These are phyloP conservation scores for Spinibarbus caldwelli DNA, from an alignment of 2,797 vertebrate species.

Conservation along the genomic window DNA sequence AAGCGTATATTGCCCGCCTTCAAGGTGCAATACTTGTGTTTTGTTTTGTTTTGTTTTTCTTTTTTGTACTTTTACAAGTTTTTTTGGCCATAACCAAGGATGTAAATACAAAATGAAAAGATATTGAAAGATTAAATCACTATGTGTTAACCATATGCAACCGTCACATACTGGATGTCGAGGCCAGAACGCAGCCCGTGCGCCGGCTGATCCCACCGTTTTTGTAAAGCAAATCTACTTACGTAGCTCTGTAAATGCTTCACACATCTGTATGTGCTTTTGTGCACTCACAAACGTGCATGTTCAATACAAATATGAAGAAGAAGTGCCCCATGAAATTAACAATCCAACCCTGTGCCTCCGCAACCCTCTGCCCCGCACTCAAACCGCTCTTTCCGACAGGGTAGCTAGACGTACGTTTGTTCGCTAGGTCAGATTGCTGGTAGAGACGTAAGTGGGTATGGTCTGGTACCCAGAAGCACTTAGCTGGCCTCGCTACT, in stretches of 20 bases:
- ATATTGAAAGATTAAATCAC: constrained; percentile 57
- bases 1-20: constrained; percentile 78
- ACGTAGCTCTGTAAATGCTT: constrained; percentile 68
- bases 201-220: constrained; percentile 67
- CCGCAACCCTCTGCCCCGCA: constrained; percentile 40
- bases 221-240: constrained; percentile 66
- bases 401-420: background rate
- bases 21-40: constrained; percentile 78
- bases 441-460: background rate
- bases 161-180: constrained; percentile 69
- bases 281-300: constrained; percentile 71
- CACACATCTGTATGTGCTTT: constrained; percentile 67
- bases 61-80: constrained; percentile 43
- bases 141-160: constrained; percentile 68
- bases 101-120: constrained; percentile 75
- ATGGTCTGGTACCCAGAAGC: constrained; percentile 18
- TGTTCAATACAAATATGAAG: constrained; percentile 63
- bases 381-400: constrained; percentile 52
- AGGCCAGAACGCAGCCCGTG: constrained; percentile 53
- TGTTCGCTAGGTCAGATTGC: constrained; percentile 4
- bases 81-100: constrained; percentile 80
- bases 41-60: constrained; percentile 71
- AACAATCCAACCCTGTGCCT: constrained; percentile 73
- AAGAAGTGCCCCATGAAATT: constrained; percentile 76
- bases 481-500: constrained; percentile 61